Base-by-base conservation (phyloP, 2,113 vertebrate genomes). In the Pituophis catenifer region DNA sequence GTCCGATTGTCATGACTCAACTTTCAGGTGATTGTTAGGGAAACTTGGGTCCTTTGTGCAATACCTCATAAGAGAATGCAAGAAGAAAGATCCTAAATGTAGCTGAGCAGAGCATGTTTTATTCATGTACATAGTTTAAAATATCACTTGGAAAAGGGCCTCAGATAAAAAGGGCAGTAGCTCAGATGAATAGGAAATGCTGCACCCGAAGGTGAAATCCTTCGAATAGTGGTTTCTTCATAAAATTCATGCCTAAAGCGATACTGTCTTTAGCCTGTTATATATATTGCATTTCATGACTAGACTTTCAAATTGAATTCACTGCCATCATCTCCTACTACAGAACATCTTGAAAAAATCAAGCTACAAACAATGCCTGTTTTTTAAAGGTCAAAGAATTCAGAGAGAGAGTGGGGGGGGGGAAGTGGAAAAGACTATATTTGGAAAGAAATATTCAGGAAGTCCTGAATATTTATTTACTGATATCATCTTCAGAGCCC, bases 361-460 rank as follows among this genome's bases (percentile, higher is more conserved):
- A 94, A 87, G 93, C n/a, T 53, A 87, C 92, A 97, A 95, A 95
- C 95, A 95, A 38, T 93, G 93, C 94, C 81, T 96, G 94, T 94
- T 93, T 92, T 96, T 93, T 96, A 95, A 97, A 95, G 93, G 94
- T 94, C 94, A 96, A 93, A 90, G 91, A 95, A 94, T 94, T 93
- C 94, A 90, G 94, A 95, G 92, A 85, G 81, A 89, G 88, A 85
- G n/a, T 9, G 93, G 58, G 15, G 19, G 33, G 50, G 4, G 1
- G 2, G 6, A 33, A 38, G n/a, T 48, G 54, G 10, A 57, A 91
- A 92, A 92, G 93, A 94, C 95, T 91, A 57, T 93, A 93, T 93
- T 96, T 93, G 95, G 92, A 94, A 97, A 96, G 89, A 95, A 96
- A 96, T 93, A 93, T 95, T 96, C 94, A 95, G 94, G 95, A 97